These are phyloP conservation scores for Sitodiplosis mosellana DNA, from an alignment of 1,140 invertebrate genomes.

Conservation along the genomic window DNA sequence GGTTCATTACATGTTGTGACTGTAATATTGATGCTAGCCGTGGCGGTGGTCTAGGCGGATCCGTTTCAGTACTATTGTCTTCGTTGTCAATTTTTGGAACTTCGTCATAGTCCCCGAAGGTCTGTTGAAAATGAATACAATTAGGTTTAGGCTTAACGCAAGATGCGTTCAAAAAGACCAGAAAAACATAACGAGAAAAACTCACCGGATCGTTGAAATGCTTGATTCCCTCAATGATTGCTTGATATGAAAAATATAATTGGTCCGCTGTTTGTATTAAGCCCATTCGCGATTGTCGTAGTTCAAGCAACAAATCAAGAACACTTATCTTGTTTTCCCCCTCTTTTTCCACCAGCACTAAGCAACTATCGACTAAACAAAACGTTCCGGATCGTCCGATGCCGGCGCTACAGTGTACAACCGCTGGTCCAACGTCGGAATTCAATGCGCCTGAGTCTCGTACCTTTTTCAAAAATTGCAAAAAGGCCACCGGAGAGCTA, in stretches of 20 bases:
- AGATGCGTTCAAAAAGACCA: neutral
- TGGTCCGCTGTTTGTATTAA: conserved; percentile 93
- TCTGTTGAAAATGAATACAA: conserved; percentile 9
- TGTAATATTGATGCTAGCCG: conserved; percentile 15
- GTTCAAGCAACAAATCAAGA: conserved; percentile 61
- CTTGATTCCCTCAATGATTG: conserved; percentile 78
- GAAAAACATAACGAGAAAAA: neutral
- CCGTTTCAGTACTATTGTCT: conserved; percentile 12
- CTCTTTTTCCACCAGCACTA: conserved; percentile 65
- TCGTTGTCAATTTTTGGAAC: conserved; percentile 15
- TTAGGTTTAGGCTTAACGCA: neutral
- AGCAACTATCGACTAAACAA: conserved; percentile 83
- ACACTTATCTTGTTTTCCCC: conserved; percentile 54
- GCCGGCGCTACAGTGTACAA: conserved; percentile 93
- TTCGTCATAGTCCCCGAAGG: conserved; percentile 17
- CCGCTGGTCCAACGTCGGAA: conserved; percentile 54
- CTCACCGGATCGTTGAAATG: conserved; percentile 29
- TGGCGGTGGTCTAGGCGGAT: conserved; percentile 20
- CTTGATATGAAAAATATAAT: conserved; percentile 84
- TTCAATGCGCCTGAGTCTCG: conserved; percentile 59
- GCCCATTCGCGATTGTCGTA: conserved; percentile 83
- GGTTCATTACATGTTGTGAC: too few species aligned
- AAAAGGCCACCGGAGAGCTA: conserved; percentile 73
- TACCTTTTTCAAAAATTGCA: conserved; percentile 48
- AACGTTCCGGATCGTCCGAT: conserved; percentile 96